Conservation (phyloP, 2,888 invertebrate genomes). For the Euzetes globulus region DNA sequence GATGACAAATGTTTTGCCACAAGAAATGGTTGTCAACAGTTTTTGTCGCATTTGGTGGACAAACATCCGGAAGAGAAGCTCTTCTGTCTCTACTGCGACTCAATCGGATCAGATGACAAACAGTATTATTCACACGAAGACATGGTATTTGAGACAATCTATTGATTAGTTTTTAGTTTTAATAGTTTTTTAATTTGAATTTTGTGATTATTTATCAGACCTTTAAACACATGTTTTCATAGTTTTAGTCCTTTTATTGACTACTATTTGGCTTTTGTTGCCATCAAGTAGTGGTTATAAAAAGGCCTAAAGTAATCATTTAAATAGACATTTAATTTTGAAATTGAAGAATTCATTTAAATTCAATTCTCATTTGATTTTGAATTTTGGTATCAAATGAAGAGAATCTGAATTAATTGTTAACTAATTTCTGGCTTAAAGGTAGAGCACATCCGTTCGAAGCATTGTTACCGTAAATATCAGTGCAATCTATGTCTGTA, state of each 20-base stretch:
- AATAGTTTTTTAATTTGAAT: not conserved
- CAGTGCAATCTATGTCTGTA: conserved; percentile 34
- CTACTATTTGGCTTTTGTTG: not conserved
- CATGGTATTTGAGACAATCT: not conserved
- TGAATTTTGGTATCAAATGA: no score
- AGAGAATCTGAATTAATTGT: not conserved
- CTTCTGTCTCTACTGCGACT: conserved; percentile 14
- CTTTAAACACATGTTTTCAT: not conserved
- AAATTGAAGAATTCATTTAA: not conserved
- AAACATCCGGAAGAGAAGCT: conserved; percentile 6
- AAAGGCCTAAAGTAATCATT: no score
- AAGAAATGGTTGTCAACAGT: conserved; percentile 18
- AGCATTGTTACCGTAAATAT: conserved; percentile 19
- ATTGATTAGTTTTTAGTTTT: not conserved
- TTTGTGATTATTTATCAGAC: not conserved
- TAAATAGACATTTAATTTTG: not conserved
- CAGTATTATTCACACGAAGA: not conserved
- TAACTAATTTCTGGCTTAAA: not conserved
- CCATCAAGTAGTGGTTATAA: no score
- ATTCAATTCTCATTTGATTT: no score
- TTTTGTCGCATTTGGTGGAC: conserved; percentile 13
- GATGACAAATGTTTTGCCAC: conserved; percentile 23
- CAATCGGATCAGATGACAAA: conserved; percentile 9
- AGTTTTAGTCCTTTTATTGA: not conserved
- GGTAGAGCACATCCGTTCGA: conserved; percentile 17